Percentiles rank a stretch among this genome's conserved stretches.
These are phyloP conservation scores for Danio tinwini DNA, from an alignment of 2,797 vertebrate species.

Conservation along the genomic window DNA sequence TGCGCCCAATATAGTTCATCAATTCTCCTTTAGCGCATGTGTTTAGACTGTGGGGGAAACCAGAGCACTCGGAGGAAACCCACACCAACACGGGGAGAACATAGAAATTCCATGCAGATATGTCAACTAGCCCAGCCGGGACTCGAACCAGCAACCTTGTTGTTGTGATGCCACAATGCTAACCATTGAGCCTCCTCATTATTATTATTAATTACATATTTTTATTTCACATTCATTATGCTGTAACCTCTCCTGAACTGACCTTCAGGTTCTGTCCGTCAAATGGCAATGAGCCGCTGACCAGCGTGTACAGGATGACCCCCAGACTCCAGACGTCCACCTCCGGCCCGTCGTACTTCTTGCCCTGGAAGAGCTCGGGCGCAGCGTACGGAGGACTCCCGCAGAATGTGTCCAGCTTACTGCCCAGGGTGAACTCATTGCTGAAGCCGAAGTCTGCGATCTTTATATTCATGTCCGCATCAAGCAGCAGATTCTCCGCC, in stretches of 20 bases:
- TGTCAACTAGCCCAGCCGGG: no score
- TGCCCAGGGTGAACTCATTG: conserved; percentile 92
- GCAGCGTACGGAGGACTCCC: conserved; percentile 92
- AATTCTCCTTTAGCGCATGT: no score
- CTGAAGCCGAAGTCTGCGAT: conserved; percentile 96
- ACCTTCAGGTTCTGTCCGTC: conserved; percentile 96
- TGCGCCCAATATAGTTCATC: no score
- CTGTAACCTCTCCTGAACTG: not conserved
- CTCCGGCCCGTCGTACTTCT: conserved; percentile 87
- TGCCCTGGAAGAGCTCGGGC: conserved; percentile 89
- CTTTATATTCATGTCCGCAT: conserved; percentile 96
- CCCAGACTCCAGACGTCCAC: conserved; percentile 91
- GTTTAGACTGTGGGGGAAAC: no score
- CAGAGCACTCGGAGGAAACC: no score
- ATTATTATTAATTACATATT: no score
- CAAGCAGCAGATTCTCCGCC: conserved; percentile 94
- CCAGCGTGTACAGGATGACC: conserved; percentile 90
- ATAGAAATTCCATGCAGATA: no score
- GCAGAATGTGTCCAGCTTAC: conserved; percentile 93
- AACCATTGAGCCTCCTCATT: no score
- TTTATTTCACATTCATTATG: not conserved
- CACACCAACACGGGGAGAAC: no score
- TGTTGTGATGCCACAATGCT: no score
- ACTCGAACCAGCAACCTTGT: no score
- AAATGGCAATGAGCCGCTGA: conserved; percentile 93